Evolutionary conservation across 35 echinoderm and acorn worm species (phyloP).

Genomic region (Heliocidaris erythrogramma): DNA sequence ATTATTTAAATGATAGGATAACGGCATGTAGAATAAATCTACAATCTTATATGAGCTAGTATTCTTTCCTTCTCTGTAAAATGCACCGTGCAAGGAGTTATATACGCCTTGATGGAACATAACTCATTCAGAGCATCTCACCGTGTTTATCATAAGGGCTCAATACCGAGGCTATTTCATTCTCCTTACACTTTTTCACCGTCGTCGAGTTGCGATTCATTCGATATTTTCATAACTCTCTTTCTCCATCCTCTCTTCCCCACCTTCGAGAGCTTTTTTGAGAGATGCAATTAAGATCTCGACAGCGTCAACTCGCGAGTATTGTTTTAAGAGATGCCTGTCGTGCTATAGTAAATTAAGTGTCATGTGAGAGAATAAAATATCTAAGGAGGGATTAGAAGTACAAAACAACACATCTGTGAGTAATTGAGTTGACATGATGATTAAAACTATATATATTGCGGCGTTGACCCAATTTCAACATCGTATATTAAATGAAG

Average conservation of each 20-base stretch:
- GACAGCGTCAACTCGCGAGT: constrained; percentile 32
- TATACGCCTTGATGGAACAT: background rate
- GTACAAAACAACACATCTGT: background rate
- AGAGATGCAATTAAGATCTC: constrained; percentile 37
- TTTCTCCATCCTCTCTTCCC: background rate
- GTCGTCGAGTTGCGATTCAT: background rate
- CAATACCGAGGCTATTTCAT: background rate
- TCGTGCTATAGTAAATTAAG: constrained; percentile 3
- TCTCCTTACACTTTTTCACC: background rate
- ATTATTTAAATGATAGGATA: background rate
- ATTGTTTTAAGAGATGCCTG: constrained; percentile 32
- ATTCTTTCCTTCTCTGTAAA: background rate
- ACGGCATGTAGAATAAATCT: background rate
- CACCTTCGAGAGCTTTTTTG: constrained; percentile 6
- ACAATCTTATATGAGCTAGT: background rate
- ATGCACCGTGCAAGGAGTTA: background rate
- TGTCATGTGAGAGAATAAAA: background rate
- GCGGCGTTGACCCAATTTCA: background rate
- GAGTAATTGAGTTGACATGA: background rate
- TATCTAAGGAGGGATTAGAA: background rate
- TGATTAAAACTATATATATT: constrained; percentile 14
- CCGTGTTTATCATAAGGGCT: background rate
- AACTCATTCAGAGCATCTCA: background rate
- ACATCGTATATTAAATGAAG: background rate
- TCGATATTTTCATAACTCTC: constrained; percentile 37